phyloP scores from a whole-genome alignment of 2,888 invertebrate genomes.

The Standfussiana lucernea region DNA sequence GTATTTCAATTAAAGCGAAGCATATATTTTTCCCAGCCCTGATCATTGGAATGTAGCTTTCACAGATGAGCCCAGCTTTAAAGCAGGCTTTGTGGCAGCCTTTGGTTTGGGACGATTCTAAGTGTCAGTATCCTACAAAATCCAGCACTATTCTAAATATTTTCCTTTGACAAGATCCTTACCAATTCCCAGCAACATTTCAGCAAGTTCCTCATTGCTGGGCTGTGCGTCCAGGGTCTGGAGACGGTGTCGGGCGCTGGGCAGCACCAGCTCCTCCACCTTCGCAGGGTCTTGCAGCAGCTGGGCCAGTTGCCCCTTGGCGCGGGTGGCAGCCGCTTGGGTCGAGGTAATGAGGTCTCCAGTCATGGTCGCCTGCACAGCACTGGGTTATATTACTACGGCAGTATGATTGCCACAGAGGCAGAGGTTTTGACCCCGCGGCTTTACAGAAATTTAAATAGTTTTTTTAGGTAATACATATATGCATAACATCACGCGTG shows the following conservation, averaged over 20 bases:
- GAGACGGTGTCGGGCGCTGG: constrained; percentile 78
- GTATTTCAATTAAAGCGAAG: too few species aligned
- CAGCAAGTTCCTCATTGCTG: constrained; percentile 77
- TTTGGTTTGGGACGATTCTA: background rate
- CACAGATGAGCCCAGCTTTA: background rate
- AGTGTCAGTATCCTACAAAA: background rate
- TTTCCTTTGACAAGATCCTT: constrained; percentile 40
- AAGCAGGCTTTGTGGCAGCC: background rate
- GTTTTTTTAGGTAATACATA: background rate
- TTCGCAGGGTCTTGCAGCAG: constrained; percentile 68
- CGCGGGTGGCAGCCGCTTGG: constrained; percentile 90
- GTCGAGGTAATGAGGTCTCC: constrained; percentile 94
- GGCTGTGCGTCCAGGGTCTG: constrained; percentile 76
- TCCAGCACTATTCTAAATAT: background rate
- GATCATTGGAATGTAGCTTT: background rate
- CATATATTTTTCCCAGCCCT: too few species aligned
- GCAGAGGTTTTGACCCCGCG: background rate
- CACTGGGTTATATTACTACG: constrained; percentile 49
- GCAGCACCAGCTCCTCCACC: constrained; percentile 77
- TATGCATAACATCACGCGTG: too few species aligned
- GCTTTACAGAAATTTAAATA: background rate
- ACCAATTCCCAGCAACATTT: constrained; percentile 84
- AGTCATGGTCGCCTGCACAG: constrained; percentile 91
- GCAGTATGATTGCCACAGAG: background rate
- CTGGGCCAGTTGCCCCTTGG: constrained; percentile 85